Evolutionary conservation across 1,140 invertebrate genomes (phyloP), one percentile per base, ranked within the genome.

Genomic region (Bradynema listronoti): DNA sequence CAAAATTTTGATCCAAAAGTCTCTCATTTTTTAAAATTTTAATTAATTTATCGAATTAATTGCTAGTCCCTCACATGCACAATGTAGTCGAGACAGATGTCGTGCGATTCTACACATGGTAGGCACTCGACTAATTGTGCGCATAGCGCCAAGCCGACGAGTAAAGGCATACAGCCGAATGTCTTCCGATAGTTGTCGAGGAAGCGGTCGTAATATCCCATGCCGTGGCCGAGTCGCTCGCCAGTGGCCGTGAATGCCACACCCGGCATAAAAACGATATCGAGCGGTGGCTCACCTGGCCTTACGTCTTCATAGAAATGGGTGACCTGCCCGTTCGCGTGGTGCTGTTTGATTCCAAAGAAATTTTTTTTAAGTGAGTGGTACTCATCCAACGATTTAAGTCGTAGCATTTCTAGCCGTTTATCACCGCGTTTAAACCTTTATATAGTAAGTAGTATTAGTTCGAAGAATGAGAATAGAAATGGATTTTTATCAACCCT

Each of bases 131-230:
- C 33, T 5, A 55, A 27, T 25, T 50, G 47, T 14, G 16, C 2
- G 16, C n/a, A 16, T 7, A 56, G 34, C 29, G 57, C 59, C n/a
- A 61, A 33, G 29, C 22, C 59, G 11, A 61, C 30, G n/a, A 43
- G 56, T 59, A 33, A 42, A n/a, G 59, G 59, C 56, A n/a, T 7
- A 4, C 25, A 4, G 9, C 39, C 32, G 16, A 47, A 66, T 1
- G 4, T 24, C 32, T 42, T 22, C 0, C 33, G 33, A 30, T 64
- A 59, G 14, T 56, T 32, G 5, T 34, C 32, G 33, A 64, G 51
- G 58, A 64, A 64, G 6, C 61, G 32, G 32, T 64, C 62, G 33
- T 64, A 64, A 32, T 54, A 64, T 4, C 62, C 62, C 14, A 24
- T 29, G 4, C 62, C 62, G 34, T 64, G 62, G 9, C 62, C 62